Evolutionary conservation across 2,113 vertebrate species (phyloP).

Genomic region (Tylochromis polylepis): DNA sequence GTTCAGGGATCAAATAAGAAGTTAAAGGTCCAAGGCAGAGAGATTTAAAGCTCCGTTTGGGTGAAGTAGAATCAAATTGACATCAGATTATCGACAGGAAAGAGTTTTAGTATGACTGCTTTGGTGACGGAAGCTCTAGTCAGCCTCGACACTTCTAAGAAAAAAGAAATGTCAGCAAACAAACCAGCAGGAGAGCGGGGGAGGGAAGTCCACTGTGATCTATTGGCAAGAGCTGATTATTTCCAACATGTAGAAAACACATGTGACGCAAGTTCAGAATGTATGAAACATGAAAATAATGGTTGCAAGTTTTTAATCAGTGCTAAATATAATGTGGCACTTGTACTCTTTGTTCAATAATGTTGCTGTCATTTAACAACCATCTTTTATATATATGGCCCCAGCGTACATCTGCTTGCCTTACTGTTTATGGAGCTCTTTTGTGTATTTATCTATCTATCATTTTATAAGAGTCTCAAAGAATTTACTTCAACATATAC

Average conservation of each 20-base stretch:
- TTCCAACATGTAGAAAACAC: neutral
- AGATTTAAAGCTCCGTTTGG: neutral
- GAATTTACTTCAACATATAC: neutral
- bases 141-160: neutral
- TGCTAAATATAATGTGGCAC: neutral
- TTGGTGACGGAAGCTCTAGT: neutral
- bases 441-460: neutral
- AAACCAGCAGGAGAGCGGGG: neutral
- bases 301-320: neutral
- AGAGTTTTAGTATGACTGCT: slow-evolving; percentile 6
- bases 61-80: slow-evolving; percentile 28
- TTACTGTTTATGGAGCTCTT: neutral
- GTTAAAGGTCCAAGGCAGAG: slow-evolving; percentile 34
- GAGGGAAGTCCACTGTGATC: neutral
- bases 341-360: neutral
- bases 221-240: neutral
- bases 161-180: neutral
- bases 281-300: neutral
- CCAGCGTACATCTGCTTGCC: neutral
- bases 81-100: slow-evolving; percentile 37
- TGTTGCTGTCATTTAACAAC: neutral
- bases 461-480: neutral
- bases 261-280: neutral
- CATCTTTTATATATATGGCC: neutral
- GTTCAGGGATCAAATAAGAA: slow-evolving; percentile 40